phyloP scores from a whole-genome alignment of 30 jellyfish, hydroid and myxozoan genomes.

The Morbakka virulenta region DNA sequence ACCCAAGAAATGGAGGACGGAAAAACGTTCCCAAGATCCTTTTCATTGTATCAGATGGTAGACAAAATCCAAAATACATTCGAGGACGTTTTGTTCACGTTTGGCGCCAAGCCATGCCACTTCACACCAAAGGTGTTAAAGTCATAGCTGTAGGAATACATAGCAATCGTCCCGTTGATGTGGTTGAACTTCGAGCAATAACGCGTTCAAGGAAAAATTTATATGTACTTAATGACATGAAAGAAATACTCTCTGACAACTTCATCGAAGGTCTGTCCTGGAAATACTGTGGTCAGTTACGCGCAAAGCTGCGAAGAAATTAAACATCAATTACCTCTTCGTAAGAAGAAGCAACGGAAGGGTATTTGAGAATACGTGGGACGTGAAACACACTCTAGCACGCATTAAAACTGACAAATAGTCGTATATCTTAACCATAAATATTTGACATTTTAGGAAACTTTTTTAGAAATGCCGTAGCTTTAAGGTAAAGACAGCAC shows the following conservation, averaged over 20 bases:
- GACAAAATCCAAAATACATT: slow-evolving; percentile 29
- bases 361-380: too few species aligned
- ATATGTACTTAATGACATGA: slow-evolving; percentile 11
- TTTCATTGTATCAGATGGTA: slow-evolving; percentile 50
- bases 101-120: slow-evolving; percentile 12
- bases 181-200: slow-evolving; percentile 37
- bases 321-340: too few species aligned
- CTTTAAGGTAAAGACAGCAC: too few species aligned
- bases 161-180: slow-evolving; percentile 39
- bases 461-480: too few species aligned
- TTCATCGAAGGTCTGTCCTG: slow-evolving; percentile 1
- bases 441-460: too few species aligned
- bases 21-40: slow-evolving; percentile 27
- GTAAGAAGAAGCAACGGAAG: too few species aligned
- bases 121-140: slow-evolving; percentile 5
- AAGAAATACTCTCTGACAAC: slow-evolving; percentile 1
- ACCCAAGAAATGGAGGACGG: slow-evolving; percentile 29
- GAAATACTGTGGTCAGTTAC: slow-evolving; percentile 9
- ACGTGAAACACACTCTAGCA: too few species aligned
- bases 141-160: slow-evolving; percentile 28
- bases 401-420: too few species aligned
- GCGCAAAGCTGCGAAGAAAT: too few species aligned
- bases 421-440: too few species aligned
- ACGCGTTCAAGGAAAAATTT: slow-evolving; percentile 15
- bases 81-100: slow-evolving; percentile 10